phyloP scores from a whole-genome alignment of 2,113 vertebrate genomes.

The Planiliza haematocheilus region DNA sequence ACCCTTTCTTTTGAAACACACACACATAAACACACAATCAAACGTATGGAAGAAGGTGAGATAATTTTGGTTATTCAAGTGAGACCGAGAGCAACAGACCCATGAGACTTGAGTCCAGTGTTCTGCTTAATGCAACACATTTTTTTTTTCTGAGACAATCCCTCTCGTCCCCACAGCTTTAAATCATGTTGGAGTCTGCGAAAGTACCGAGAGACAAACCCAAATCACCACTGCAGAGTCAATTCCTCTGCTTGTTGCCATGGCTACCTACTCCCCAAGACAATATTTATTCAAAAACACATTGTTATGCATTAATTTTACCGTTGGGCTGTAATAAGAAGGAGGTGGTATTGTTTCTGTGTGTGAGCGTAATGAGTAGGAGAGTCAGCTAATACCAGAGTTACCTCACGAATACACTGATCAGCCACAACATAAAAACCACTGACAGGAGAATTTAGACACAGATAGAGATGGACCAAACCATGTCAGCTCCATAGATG shows the following conservation, averaged over 20 bases:
- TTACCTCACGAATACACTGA: background rate
- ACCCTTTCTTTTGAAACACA: background rate
- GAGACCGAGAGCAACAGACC: slow-evolving; percentile 25
- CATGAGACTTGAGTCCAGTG: slow-evolving; percentile 18
- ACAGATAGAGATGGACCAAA: too few species aligned
- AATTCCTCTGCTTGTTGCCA: slow-evolving; percentile 69
- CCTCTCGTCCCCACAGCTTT: slow-evolving; percentile 32
- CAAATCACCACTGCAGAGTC: slow-evolving; percentile 45
- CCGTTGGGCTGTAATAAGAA: slow-evolving; percentile 32
- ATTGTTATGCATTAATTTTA: slow-evolving; percentile 57
- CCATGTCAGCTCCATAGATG: too few species aligned
- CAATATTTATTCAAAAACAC: slow-evolving; percentile 70
- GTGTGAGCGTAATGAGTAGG: slow-evolving; percentile 19
- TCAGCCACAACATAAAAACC: too few species aligned
- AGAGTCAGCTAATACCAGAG: background rate
- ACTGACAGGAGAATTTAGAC: too few species aligned
- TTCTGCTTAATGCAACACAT: slow-evolving; percentile 35
- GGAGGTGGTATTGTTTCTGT: slow-evolving; percentile 16
- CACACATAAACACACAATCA: slow-evolving; percentile 11
- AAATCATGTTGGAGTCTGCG: slow-evolving; percentile 33
- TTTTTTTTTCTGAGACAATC: slow-evolving; percentile 43
- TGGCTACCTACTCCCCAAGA: slow-evolving; percentile 60
- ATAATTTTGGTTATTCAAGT: slow-evolving; percentile 8
- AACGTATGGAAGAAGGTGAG: background rate
- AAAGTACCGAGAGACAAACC: slow-evolving; percentile 50